Evolutionary conservation across 2,888 invertebrate species (phyloP), one percentile per base, ranked within the genome.

Genomic region (Lomographa bimaculata): DNA sequence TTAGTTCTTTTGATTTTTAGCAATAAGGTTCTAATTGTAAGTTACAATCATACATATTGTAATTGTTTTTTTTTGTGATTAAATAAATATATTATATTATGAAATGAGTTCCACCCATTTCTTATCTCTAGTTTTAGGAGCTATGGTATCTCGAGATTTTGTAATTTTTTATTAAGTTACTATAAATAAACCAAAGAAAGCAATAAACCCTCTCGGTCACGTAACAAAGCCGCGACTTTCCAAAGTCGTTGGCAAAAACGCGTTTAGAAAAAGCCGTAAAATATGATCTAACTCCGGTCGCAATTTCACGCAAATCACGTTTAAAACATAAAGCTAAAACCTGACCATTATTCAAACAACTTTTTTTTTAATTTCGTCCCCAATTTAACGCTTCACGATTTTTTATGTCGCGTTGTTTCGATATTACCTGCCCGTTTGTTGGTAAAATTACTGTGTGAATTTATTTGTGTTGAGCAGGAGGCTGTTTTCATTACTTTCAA

Each of bases 351-450:
- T 52, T 52, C 51, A 46, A 25, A 39, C 17, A 49, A 46, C 39
- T 48, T 49, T 44, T n/a, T 42, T 50, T 52, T 52, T 42, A 49
- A 45, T 51, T 47, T 47, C 18, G 47, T 39, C 24, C 32, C 35
- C 39, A 39, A 43, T 37, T 39, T 39, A 39, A 39, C 27, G 39
- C 12, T 29, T 26, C 23, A 11, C 21, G 25, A 26, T 30, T 48
- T 45, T 51, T 51, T 41, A 41, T 38, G 37, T 36, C 42, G 21
- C 26, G 28, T 27, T 48, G 35, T 45, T 45, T 43, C 41, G 35
- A 41, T 41, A 35, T 39, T 39, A 39, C 32, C 28, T 40, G 34
- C n/a, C n/a, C n/a, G n/a, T 40, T 36, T 43, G 43, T 32, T 6
- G 17, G 23, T 43, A 23, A 37, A 37, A 32, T 42, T 36, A 32